phyloP scores from a whole-genome alignment of 2,888 invertebrate genomes.

The Malacosoma neustria region DNA sequence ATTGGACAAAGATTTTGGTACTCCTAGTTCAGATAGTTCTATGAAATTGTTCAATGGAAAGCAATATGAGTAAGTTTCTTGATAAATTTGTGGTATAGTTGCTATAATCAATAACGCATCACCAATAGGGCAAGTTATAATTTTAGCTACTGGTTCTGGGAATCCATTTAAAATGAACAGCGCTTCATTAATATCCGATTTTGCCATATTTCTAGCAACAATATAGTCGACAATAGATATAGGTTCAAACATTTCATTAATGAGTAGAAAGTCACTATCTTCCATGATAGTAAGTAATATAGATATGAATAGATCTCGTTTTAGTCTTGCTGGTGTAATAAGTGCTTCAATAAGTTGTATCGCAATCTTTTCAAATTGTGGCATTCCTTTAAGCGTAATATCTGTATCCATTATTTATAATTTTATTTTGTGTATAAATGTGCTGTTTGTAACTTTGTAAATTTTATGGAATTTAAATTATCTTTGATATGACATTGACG shows the following conservation, averaged over 20 bases:
- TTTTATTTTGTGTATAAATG: too few species aligned
- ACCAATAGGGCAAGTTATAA: constrained; percentile 20
- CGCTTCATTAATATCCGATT: constrained; percentile 17
- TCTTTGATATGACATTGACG: too few species aligned
- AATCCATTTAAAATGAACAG: constrained; percentile 20
- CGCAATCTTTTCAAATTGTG: too few species aligned
- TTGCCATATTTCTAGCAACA: constrained; percentile 13
- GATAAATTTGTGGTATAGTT: constrained; percentile 17
- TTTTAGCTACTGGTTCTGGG: constrained; percentile 19
- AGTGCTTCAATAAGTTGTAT: constrained; percentile 32
- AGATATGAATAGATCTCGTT: constrained; percentile 33
- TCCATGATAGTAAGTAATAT: constrained; percentile 32
- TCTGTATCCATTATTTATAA: too few species aligned
- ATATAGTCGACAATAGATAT: constrained; percentile 21
- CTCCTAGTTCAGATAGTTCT: constrained; percentile 16
- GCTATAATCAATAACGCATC: constrained; percentile 27
- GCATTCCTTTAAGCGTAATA: too few species aligned
- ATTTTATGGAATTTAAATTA: too few species aligned
- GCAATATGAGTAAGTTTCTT: constrained; percentile 25
- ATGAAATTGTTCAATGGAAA: constrained; percentile 19
- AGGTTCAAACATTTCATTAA: constrained; percentile 12
- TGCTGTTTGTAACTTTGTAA: too few species aligned
- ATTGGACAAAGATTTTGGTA: constrained; percentile 20
- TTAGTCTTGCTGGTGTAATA: constrained; percentile 37
- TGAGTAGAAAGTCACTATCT: constrained; percentile 30